phyloP scores from a whole-genome alignment of 2,113 vertebrate genomes.

The Anhinga rufa region DNA sequence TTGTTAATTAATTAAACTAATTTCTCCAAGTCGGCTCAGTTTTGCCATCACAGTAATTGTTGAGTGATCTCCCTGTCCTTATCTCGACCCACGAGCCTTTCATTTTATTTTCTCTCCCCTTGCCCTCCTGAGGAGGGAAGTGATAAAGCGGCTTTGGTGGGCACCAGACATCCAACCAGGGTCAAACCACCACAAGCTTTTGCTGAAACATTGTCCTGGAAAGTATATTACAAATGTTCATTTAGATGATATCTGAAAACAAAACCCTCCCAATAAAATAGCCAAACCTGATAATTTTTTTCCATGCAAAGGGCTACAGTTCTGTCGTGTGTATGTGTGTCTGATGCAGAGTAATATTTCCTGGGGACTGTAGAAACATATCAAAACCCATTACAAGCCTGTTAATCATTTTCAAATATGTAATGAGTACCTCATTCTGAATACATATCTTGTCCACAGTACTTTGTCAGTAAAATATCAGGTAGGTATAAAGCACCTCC shows the following conservation, averaged over 20 bases:
- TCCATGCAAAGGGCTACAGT: background rate
- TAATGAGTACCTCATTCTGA: background rate
- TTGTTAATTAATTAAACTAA: too few relatives aligned
- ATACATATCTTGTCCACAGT: background rate
- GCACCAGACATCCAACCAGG: too few relatives aligned
- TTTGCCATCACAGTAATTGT: too few relatives aligned
- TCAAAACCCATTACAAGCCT: background rate
- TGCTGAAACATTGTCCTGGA: background rate
- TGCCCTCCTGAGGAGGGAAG: too few relatives aligned
- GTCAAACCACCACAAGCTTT: too few relatives aligned
- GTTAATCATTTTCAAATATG: background rate
- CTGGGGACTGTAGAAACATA: background rate
- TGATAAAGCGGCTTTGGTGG: too few relatives aligned
- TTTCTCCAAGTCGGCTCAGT: too few relatives aligned
- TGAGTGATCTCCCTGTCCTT: too few relatives aligned
- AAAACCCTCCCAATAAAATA: background rate
- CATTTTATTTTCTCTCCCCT: too few relatives aligned
- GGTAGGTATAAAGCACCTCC: background rate
- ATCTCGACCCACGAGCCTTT: too few relatives aligned
- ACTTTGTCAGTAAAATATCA: background rate
- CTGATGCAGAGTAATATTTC: background rate
- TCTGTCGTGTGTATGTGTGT: background rate
- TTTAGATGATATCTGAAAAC: background rate
- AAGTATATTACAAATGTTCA: fast-evolving
- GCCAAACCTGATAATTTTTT: background rate